Evolutionary conservation across 2,113 vertebrate genomes (phyloP).

Genomic region (Fulmarus glacialis): DNA sequence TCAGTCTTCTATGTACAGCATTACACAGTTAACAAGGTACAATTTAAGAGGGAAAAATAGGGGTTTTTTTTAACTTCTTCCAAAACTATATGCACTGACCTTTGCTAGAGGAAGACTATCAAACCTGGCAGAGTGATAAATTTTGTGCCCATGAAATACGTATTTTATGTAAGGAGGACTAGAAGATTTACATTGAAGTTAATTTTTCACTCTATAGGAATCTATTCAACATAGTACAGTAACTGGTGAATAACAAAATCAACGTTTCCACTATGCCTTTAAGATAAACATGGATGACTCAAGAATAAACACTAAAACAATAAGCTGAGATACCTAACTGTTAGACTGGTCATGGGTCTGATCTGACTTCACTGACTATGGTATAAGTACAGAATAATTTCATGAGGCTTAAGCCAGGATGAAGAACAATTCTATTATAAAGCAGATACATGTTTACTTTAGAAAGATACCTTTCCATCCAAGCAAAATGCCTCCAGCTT

Average conservation of each 20-base stretch:
- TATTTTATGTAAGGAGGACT: not conserved
- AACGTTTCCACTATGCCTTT: not conserved
- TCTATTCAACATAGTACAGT: not conserved
- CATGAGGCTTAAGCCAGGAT: not conserved
- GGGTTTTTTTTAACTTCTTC: not conserved
- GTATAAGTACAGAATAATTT: not conserved
- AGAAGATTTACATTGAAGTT: not conserved
- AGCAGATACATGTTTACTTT: not conserved
- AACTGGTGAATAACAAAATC: not conserved
- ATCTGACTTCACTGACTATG: not conserved
- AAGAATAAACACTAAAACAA: not conserved
- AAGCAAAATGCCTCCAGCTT: slow-evolving; percentile 22
- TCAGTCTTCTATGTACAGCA: not conserved
- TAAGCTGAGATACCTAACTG: not conserved
- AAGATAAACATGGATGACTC: not conserved
- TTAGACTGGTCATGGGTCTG: not conserved
- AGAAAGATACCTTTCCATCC: not conserved
- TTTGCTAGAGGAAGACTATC: not conserved
- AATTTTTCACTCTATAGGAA: not conserved
- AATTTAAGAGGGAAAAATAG: not conserved
- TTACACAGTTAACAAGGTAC: not conserved
- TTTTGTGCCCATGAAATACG: not conserved
- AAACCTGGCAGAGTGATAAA: not conserved
- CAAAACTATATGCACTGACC: not conserved
- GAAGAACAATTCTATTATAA: not conserved